phyloP scores from a whole-genome alignment of 23 tunicate genomes.

The Styela plicata region DNA sequence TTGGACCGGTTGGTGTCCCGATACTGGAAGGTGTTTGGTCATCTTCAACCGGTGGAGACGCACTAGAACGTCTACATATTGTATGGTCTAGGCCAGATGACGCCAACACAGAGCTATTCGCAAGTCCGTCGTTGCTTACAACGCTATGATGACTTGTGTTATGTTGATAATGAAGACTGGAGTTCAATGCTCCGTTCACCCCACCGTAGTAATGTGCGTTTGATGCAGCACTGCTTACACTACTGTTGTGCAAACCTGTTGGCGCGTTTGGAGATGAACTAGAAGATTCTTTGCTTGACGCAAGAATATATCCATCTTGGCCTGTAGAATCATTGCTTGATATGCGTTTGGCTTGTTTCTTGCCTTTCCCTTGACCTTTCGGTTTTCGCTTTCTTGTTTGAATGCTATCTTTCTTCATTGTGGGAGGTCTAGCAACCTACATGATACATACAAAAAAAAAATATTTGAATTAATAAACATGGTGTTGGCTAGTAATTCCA shows the following conservation, averaged over 20 bases:
- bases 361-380: constrained; percentile 68
- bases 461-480: constrained; percentile 1
- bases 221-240: neutral
- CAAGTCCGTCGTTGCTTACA: neutral
- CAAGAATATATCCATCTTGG: neutral
- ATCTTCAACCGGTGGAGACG: constrained; percentile 4
- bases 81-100: constrained; percentile 16
- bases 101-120: constrained; percentile 5
- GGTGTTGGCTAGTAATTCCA: no score
- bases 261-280: constrained; percentile 5
- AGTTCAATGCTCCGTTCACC: neutral
- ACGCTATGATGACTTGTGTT: constrained; percentile 4
- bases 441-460: no score
- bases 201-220: neutral
- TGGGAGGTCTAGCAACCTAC: constrained; percentile 78
- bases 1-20: neutral
- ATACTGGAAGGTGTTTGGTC: neutral
- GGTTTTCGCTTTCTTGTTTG: constrained; percentile 93
- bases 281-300: neutral
- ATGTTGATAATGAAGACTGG: constrained; percentile 1
- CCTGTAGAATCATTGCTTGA: neutral
- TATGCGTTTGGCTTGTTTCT: constrained; percentile 19
- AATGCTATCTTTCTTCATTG: constrained; percentile 97
- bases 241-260: neutral
- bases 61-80: neutral